Percentiles rank a stretch among this genome's conserved stretches.
Evolutionary conservation across 2,113 vertebrate species (phyloP).

Genomic region (Scophthalmus maximus): DNA sequence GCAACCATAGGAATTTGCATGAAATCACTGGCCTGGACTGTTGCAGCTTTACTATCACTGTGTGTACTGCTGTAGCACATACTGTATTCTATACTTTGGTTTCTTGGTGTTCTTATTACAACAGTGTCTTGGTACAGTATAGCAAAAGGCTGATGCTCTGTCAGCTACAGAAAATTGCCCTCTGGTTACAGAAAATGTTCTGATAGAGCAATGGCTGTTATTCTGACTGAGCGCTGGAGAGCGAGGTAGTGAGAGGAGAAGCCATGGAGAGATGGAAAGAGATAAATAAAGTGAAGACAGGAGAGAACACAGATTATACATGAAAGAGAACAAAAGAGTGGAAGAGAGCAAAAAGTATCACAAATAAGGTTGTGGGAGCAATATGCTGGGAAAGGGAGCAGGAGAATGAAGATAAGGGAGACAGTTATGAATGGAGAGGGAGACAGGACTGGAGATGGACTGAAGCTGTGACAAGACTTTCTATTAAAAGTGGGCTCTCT

Average conservation of each 20-base stretch:
- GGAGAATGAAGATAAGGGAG: constrained; percentile 37
- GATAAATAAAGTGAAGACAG: constrained; percentile 59
- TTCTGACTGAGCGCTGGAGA: constrained; percentile 61
- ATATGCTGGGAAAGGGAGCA: constrained; percentile 36
- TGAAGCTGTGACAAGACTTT: constrained; percentile 43
- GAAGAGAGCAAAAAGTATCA: constrained; percentile 35
- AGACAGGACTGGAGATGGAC: constrained; percentile 39
- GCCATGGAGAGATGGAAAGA: constrained; percentile 45
- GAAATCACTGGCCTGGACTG: constrained; percentile 28
- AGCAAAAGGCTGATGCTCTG: constrained; percentile 35
- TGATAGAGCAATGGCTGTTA: constrained; percentile 65
- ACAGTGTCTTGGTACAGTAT: constrained; percentile 35
- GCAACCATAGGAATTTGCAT: constrained; percentile 50
- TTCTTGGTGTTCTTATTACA: constrained; percentile 41
- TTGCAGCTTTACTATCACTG: constrained; percentile 1
- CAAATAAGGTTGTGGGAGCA: constrained; percentile 55
- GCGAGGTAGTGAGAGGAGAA: constrained; percentile 46
- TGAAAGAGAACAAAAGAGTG: constrained; percentile 55
- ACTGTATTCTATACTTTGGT: neutral
- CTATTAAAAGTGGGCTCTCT: constrained; percentile 32
- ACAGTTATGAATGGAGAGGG: constrained; percentile 46
- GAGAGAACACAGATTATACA: constrained; percentile 60
- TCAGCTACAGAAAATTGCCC: constrained; percentile 59
- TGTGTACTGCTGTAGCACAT: constrained; percentile 10
- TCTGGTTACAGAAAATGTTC: constrained; percentile 56